These are phyloP conservation scores for Brotogeris chrysoptera DNA, from an alignment of 2,797 vertebrate genomes.

Conservation along the genomic window DNA sequence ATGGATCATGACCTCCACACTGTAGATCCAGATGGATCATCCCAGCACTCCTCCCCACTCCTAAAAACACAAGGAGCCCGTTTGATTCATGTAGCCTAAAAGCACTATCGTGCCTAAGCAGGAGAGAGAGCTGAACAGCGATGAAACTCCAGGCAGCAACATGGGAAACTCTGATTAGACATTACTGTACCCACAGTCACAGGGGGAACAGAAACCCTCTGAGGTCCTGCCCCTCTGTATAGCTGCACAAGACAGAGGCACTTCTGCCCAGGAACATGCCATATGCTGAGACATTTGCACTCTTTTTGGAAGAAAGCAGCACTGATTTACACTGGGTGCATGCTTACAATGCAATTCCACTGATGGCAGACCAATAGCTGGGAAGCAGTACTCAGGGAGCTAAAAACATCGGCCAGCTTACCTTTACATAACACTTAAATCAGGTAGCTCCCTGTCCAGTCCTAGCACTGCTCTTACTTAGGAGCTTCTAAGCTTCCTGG, in stretches of 20 bases:
- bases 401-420: neutral
- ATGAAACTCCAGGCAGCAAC: neutral
- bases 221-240: neutral
- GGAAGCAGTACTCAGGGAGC: neutral
- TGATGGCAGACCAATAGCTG: neutral
- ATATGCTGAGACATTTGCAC: neutral
- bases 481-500: neutral
- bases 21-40: neutral
- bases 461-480: neutral
- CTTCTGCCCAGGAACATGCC: neutral
- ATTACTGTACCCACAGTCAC: neutral
- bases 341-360: neutral
- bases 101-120: neutral
- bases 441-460: neutral
- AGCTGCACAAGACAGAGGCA: neutral
- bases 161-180: neutral
- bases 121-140: neutral
- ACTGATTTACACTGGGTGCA: neutral
- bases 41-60: neutral
- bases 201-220: accelerated
- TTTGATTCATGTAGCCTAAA: accelerated
- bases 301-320: neutral
- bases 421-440: neutral
- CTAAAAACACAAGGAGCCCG: neutral
- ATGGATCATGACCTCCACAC: neutral